A percentile compares a stretch with the other conserved stretches of the same genome.
Evolutionary conservation across 64 coral and sea anemone species (phyloP).

Genomic region (Orbicella faveolata): DNA sequence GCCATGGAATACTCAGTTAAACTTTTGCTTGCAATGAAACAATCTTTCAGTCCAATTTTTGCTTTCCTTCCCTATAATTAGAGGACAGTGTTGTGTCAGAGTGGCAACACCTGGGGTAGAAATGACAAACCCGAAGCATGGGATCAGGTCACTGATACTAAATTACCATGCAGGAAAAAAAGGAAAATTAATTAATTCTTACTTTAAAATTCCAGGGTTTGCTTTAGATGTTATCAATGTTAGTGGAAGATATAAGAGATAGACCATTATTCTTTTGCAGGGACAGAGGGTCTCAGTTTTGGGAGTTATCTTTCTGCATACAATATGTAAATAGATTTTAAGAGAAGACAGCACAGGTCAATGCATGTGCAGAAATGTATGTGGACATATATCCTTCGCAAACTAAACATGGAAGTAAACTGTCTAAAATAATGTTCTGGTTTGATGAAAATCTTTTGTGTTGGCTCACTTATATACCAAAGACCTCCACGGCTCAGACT

Average conservation of each 20-base stretch:
- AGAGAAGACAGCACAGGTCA: no score
- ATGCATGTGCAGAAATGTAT: no score
- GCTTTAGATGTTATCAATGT: no score
- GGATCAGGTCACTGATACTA: constrained; percentile 25
- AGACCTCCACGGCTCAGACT: constrained; percentile 46
- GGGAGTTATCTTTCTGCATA: no score
- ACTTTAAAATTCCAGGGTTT: not conserved
- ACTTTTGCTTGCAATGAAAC: no score
- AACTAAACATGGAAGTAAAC: not conserved
- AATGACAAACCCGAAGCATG: constrained; percentile 37
- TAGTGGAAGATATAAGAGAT: no score
- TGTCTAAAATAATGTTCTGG: constrained; percentile 53
- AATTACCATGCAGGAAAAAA: constrained; percentile 33
- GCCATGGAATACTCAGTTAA: no score
- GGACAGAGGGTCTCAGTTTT: no score
- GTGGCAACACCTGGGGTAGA: constrained; percentile 48
- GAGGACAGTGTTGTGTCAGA: constrained; percentile 46
- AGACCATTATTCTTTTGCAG: no score
- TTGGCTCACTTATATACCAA: constrained; percentile 50
- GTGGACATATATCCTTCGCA: not conserved
- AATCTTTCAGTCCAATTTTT: no score
- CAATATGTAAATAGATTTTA: no score
- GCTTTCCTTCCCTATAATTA: not conserved
- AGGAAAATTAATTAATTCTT: not conserved
- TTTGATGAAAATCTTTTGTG: constrained; percentile 29